Evolutionary conservation across 2,113 vertebrate genomes (phyloP).

Genomic region (Enhydra lutris): DNA sequence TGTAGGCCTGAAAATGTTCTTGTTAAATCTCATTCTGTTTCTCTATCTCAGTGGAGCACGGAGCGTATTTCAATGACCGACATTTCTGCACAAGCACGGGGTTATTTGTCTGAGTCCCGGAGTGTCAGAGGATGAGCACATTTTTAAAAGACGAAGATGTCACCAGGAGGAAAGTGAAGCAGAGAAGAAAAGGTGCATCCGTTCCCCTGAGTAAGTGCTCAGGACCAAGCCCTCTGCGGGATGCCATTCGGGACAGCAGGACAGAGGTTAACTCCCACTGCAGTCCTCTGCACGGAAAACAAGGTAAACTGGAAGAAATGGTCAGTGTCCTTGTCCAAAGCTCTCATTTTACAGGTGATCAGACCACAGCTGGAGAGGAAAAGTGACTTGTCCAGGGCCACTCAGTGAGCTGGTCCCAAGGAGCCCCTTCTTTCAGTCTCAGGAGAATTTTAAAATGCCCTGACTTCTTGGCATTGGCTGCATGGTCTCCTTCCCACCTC

Average conservation of each 20-base stretch:
- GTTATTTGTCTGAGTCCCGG: not conserved
- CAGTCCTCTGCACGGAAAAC: not conserved
- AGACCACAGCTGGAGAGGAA: not conserved
- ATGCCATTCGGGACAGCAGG: accelerated
- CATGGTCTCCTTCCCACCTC: not conserved
- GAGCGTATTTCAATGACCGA: not conserved
- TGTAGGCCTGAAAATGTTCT: not conserved
- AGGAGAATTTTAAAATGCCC: not conserved
- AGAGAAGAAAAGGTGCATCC: not conserved
- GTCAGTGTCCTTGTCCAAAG: accelerated
- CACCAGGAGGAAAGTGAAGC: not conserved
- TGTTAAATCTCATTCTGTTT: not conserved
- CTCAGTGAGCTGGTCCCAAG: not conserved
- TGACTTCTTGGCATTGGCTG: not conserved
- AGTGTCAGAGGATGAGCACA: not conserved
- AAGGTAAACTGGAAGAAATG: not conserved
- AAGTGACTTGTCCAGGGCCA: not conserved
- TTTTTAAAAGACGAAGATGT: not conserved
- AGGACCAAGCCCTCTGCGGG: not conserved
- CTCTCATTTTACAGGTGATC: not conserved
- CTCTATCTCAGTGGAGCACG: not conserved
- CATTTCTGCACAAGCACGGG: accelerated
- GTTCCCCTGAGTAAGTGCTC: not conserved
- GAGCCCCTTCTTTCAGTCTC: not conserved
- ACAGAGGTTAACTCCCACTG: too few species aligned